Evolutionary conservation across 2,888 invertebrate genomes (phyloP), one percentile per base, ranked within the genome.

Genomic region (Portevinia maculata): DNA sequence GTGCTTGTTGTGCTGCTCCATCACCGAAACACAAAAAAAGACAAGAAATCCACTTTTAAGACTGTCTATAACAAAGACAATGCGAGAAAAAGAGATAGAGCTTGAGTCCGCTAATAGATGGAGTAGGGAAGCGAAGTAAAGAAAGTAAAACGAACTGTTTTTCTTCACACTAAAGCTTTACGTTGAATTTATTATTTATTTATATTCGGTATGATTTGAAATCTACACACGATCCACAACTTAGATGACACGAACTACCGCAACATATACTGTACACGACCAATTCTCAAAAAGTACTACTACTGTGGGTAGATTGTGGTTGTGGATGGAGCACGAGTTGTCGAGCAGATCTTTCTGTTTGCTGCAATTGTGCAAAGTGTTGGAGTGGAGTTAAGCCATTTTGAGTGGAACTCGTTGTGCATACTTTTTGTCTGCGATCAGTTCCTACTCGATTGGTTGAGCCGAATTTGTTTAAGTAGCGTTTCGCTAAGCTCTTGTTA

Each of bases 251-350:
- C 59, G 39, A 48, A 13, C 55, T 13, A 19, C 53, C 39, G 52
- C 48, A 28, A 75, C 59, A 28, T n/a, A n/a, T 62, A 65, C 48
- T 64, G 17, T 17, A 60, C 60, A 60, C 81, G 59, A 44, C 81
- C 48, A 70, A 65, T 34, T 50, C 75, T 81, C 81, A 70, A 46
- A 71, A 65, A 60, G 53, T 70, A 81, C 81, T 81, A 76, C n/a
- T n/a, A n/a, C n/a, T 65, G 81, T 57, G 11, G 30, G 30, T 62
- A 57, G 57, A 9, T 7, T n/a, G 17, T n/a, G 15, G 44, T 34
- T 8, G 44, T 44, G 44, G 19, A 44, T 41, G 65, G 55, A 67
- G 8, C 17, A 44, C 19, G 64, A 6, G 32, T 32, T 44, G 60
- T 60, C 11, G 34, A 15, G 9, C 24, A n/a, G 39, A 64, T 67